Conservation (phyloP, 2,888 invertebrate species). For the Hartigia nigra region DNA sequence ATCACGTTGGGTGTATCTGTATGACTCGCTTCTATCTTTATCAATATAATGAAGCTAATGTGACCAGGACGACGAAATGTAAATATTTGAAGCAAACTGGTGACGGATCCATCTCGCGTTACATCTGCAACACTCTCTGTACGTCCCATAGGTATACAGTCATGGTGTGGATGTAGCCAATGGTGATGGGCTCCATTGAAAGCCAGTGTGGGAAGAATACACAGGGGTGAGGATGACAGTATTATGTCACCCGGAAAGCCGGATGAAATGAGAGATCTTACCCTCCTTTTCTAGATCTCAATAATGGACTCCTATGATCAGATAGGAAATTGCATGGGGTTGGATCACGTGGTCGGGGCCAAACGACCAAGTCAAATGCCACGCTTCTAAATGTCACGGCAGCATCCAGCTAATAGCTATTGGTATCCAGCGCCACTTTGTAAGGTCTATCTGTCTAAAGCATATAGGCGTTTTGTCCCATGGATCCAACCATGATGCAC, state of each 20-base stretch:
- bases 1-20: neutral
- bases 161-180: neutral
- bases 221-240: constrained; percentile 45
- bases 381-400: constrained; percentile 54
- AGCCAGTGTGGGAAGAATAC: constrained; percentile 56
- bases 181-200: constrained; percentile 30
- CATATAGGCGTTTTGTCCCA: neutral
- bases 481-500: neutral
- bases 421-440: neutral
- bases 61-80: constrained; percentile 4
- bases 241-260: constrained; percentile 51
- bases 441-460: neutral
- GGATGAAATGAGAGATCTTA: constrained; percentile 51
- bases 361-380: constrained; percentile 53
- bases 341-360: constrained; percentile 42
- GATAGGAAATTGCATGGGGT: constrained; percentile 55
- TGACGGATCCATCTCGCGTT: constrained; percentile 23
- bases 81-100: constrained; percentile 23
- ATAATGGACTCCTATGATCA: constrained; percentile 46
- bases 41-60: constrained; percentile 1
- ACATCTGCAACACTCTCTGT: neutral
- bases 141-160: neutral
- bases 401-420: constrained; percentile 55
- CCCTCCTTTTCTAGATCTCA: constrained; percentile 29
- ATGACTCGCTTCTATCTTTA: neutral